Percentiles rank a stretch among this genome's conserved stretches.
These are phyloP conservation scores for Tympanoctomys barrerae DNA, from an alignment of 2,797 vertebrate genomes.

Conservation along the genomic window DNA sequence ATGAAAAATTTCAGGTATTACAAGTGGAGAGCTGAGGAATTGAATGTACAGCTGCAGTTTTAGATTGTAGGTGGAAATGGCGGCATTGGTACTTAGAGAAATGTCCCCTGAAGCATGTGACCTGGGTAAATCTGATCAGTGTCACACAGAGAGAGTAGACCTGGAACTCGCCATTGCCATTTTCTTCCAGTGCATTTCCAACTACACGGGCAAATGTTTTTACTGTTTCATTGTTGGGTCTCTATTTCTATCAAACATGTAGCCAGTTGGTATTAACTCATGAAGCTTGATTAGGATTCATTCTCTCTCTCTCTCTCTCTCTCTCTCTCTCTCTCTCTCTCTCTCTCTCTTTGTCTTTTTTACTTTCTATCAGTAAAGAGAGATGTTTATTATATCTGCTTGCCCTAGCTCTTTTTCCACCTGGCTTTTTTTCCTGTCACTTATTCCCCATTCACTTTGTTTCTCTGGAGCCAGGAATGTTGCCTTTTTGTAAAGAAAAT, in stretches of 20 bases:
- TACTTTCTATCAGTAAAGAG: constrained; percentile 44
- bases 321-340: neutral
- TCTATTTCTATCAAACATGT: constrained; percentile 16
- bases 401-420: constrained; percentile 58
- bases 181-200: constrained; percentile 29
- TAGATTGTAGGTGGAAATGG: constrained; percentile 52
- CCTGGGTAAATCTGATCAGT: neutral
- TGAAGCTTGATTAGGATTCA: constrained; percentile 34
- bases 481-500: constrained; percentile 56
- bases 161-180: neutral
- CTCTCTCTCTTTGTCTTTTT: neutral
- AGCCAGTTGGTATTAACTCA: constrained; percentile 57
- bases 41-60: neutral
- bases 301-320: neutral
- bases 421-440: constrained; percentile 45
- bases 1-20: constrained; percentile 53
- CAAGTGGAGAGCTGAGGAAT: neutral
- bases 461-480: constrained; percentile 3
- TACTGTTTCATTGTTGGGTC: neutral
- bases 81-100: constrained; percentile 25
- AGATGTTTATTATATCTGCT: constrained; percentile 46
- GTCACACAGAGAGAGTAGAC: neutral
- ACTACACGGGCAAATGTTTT: constrained; percentile 41
- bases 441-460: constrained; percentile 39
- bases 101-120: neutral